These are phyloP conservation scores for Rostratula benghalensis DNA, from an alignment of 2,113 vertebrate species.

Conservation along the genomic window DNA sequence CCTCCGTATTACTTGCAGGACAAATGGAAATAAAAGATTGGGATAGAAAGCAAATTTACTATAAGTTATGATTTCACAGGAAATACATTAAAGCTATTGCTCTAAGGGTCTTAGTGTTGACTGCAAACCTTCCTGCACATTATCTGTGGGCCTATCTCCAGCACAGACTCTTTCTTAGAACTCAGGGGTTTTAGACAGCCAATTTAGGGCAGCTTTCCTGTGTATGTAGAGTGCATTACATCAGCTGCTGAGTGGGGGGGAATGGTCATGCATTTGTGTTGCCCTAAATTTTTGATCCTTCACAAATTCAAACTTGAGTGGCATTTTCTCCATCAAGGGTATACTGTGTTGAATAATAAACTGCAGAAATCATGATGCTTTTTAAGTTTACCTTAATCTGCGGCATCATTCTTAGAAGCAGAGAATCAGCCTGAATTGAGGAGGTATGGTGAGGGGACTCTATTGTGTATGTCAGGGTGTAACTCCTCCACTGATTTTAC, in stretches of 20 bases:
- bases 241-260: not conserved
- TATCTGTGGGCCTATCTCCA: not conserved
- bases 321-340: not conserved
- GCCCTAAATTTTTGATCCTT: not conserved
- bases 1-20: not conserved
- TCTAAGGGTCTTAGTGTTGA: not conserved
- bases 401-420: not conserved
- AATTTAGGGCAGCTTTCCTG: not conserved
- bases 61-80: fast-evolving
- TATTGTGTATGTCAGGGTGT: fast-evolving
- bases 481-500: not conserved
- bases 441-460: not conserved
- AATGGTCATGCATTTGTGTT: not conserved
- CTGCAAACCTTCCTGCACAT: not conserved
- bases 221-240: not conserved
- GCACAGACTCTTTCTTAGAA: not conserved
- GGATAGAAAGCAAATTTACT: not conserved
- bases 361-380: not conserved
- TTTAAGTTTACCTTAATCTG: not conserved
- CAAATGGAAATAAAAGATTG: not conserved
- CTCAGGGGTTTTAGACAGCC: not conserved
- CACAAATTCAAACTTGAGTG: not conserved
- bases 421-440: not conserved
- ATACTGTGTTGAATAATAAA: not conserved
- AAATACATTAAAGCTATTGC: not conserved